phyloP scores from a whole-genome alignment of 2,888 invertebrate genomes.

The Cryptus armator region DNA sequence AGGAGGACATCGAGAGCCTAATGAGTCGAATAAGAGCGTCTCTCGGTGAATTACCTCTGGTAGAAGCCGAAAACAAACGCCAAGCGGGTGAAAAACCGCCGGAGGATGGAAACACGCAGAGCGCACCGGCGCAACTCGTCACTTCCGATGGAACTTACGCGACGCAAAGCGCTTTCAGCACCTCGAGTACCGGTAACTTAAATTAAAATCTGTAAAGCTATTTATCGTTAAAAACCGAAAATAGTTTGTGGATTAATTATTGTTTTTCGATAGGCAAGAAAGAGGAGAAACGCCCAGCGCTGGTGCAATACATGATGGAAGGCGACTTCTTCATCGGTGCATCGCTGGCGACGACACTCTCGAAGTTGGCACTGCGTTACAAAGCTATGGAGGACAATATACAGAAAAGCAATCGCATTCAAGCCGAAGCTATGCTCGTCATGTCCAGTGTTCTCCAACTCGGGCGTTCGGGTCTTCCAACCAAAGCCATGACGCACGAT shows the following conservation, averaged over 20 bases:
- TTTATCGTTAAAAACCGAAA: background rate
- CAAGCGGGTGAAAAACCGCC: slow-evolving; percentile 90
- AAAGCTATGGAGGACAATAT: slow-evolving; percentile 77
- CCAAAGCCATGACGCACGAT: slow-evolving; percentile 96
- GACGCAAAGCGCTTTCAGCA: slow-evolving; percentile 98
- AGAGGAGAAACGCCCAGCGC: slow-evolving; percentile 90
- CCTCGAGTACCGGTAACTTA: slow-evolving; percentile 86
- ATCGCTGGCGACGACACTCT: slow-evolving; percentile 95
- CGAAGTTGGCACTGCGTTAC: slow-evolving; percentile 92
- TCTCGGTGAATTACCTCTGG: slow-evolving; percentile 87
- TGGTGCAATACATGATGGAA: slow-evolving; percentile 95
- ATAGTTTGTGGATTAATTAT: background rate
- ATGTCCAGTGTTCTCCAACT: slow-evolving; percentile 94
- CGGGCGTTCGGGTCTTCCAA: slow-evolving; percentile 88
- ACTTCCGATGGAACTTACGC: slow-evolving; percentile 99
- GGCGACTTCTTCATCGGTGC: slow-evolving; percentile 99
- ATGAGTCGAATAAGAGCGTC: slow-evolving; percentile 91
- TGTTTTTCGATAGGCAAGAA: slow-evolving; percentile 85
- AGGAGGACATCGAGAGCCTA: slow-evolving; percentile 92
- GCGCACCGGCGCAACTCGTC: slow-evolving; percentile 90
- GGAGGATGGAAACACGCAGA: slow-evolving; percentile 82
- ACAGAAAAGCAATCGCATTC: slow-evolving; percentile 87
- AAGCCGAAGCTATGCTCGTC: slow-evolving; percentile 94
- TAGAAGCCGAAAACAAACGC: slow-evolving; percentile 90
- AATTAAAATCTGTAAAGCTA: background rate